phyloP scores from a whole-genome alignment of 64 coral and sea anemone genomes.

The Pocillopora damicornis region DNA sequence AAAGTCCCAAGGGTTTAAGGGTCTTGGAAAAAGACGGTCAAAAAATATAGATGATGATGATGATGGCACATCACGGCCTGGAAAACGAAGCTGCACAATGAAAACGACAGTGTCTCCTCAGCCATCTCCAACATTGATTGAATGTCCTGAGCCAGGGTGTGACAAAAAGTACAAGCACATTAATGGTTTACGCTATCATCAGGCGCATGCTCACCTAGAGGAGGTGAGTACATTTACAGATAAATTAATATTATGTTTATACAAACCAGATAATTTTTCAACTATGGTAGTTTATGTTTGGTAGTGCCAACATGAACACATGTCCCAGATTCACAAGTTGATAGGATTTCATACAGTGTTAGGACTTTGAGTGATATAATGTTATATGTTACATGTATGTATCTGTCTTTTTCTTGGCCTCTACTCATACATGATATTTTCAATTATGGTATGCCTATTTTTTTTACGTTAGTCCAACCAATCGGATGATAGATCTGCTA shows the following conservation, averaged over 20 bases:
- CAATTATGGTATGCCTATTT: background rate
- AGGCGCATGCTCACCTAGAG: constrained; percentile 94
- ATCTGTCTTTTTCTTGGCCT: background rate
- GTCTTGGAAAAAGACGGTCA: constrained; percentile 47
- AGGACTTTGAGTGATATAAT: too few species aligned
- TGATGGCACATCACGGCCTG: constrained; percentile 65
- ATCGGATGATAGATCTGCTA: constrained; percentile 79
- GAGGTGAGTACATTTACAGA: constrained; percentile 43
- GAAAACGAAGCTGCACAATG: constrained; percentile 91
- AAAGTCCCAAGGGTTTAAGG: constrained; percentile 51
- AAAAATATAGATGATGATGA: constrained; percentile 90
- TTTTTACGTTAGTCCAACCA: constrained; percentile 46
- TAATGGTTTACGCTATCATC: constrained; percentile 95
- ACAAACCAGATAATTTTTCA: background rate
- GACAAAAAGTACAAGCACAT: constrained; percentile 99
- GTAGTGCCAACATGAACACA: too few species aligned
- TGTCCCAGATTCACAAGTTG: too few species aligned
- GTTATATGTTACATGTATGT: too few species aligned
- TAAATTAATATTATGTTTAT: background rate
- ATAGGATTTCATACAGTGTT: too few species aligned
- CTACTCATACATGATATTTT: background rate
- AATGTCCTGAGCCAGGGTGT: constrained; percentile 95
- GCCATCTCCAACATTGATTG: constrained; percentile 89
- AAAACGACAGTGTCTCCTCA: constrained; percentile 82
- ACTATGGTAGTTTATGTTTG: too few species aligned